These are phyloP conservation scores for Thamnophis sirtalis DNA, from an alignment of 2,113 vertebrate genomes.

Conservation along the genomic window DNA sequence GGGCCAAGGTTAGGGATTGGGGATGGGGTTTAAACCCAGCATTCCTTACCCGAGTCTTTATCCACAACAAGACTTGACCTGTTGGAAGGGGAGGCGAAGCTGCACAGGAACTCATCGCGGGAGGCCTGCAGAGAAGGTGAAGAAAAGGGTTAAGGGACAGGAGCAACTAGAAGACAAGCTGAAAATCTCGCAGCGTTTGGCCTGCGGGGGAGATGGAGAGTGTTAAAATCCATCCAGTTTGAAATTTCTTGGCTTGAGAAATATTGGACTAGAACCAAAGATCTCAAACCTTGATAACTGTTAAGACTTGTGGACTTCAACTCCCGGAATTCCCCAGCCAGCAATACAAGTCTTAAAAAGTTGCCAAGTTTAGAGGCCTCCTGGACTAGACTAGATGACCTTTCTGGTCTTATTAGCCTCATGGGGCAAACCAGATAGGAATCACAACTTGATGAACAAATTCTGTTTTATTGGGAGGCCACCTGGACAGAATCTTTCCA, in stretches of 20 bases:
- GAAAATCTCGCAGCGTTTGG: neutral
- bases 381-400: neutral
- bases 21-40: neutral
- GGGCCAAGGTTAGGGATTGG: neutral
- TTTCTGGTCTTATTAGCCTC: neutral
- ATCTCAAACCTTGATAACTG: neutral
- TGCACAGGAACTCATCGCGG: constrained; percentile 82
- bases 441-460: neutral
- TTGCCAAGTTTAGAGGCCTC: neutral
- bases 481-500: neutral
- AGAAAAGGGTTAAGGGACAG: constrained; percentile 10
- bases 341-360: neutral
- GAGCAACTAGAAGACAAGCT: neutral
- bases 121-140: constrained; percentile 73
- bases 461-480: neutral
- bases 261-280: neutral
- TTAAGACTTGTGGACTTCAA: neutral
- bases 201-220: neutral
- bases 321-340: neutral
- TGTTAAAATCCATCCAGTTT: neutral
- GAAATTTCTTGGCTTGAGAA: neutral
- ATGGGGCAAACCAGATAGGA: neutral
- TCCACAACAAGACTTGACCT: constrained; percentile 80
- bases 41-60: constrained; percentile 77
- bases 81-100: constrained; percentile 70